Percentiles rank a stretch among this genome's conserved stretches.
Conservation (phyloP, 2,797 vertebrate species). For the Ceryle rudis region DNA sequence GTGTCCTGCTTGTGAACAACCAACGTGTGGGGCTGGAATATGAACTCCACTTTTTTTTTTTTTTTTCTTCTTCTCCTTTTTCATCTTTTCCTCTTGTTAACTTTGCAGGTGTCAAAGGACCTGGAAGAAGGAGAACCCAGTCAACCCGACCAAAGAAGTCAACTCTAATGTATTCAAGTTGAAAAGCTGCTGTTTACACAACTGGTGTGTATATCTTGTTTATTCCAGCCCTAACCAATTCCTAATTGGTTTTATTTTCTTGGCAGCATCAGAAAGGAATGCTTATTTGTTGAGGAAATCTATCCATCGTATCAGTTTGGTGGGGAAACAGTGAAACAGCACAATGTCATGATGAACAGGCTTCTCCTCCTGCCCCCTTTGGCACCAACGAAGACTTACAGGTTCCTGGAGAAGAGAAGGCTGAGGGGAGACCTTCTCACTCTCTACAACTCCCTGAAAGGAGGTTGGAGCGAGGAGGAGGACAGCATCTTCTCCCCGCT, state of each 20-base stretch:
- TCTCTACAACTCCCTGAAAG: too few species aligned
- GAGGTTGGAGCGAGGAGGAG: too few species aligned
- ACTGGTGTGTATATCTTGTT: accelerated
- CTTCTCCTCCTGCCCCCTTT: neutral
- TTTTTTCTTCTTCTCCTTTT: neutral
- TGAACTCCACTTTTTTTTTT: too few species aligned
- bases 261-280: neutral
- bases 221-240: neutral
- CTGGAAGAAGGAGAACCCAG: neutral
- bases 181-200: neutral
- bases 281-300: neutral
- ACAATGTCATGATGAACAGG: neutral
- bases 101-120: neutral
- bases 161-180: neutral
- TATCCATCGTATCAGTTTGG: neutral
- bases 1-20: neutral
- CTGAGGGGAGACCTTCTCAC: too few species aligned
- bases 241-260: neutral
- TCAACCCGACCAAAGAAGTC: neutral
- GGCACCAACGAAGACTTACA: neutral
- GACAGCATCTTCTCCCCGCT: too few species aligned
- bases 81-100: neutral
- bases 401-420: neutral
- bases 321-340: neutral
- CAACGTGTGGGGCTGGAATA: neutral